Evolutionary conservation across 1,140 invertebrate species (phyloP).

Genomic region (Sitodiplosis mosellana): DNA sequence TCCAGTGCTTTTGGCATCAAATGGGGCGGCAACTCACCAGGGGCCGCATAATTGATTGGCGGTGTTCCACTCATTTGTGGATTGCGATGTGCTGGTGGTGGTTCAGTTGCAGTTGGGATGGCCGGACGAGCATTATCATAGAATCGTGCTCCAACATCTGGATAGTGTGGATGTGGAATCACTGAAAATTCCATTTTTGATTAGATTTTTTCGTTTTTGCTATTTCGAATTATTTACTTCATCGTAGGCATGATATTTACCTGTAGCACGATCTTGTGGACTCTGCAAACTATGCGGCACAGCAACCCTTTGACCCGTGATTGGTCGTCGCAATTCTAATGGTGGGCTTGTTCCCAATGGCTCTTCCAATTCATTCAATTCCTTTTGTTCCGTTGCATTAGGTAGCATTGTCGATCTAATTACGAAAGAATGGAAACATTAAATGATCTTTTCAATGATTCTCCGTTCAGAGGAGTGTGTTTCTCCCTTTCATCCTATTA

Average conservation of each 20-base stretch:
- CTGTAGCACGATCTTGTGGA: constrained; percentile 44
- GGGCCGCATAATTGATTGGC: constrained; percentile 9
- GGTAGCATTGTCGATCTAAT: constrained; percentile 1
- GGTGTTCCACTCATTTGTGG: constrained; percentile 27
- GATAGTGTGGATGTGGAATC: constrained; percentile 26
- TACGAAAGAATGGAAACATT: background rate
- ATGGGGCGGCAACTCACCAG: constrained; percentile 3
- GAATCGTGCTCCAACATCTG: constrained; percentile 23
- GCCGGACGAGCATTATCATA: constrained; percentile 22
- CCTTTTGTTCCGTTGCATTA: constrained; percentile 2
- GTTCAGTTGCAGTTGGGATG: constrained; percentile 25
- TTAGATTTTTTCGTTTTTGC: constrained; percentile 11
- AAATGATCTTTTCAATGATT: too few species aligned
- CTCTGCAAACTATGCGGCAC: constrained; percentile 39
- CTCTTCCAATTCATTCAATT: constrained; percentile 16
- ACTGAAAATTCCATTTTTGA: constrained; percentile 15
- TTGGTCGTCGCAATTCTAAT: constrained; percentile 45
- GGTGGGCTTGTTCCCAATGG: constrained; percentile 45
- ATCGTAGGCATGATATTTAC: too few species aligned
- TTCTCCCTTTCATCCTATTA: too few species aligned
- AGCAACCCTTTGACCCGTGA: constrained; percentile 21
- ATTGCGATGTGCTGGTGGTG: constrained; percentile 42
- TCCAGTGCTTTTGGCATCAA: constrained; percentile 1
- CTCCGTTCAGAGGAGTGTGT: too few species aligned
- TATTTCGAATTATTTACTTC: too few species aligned